phyloP scores from a whole-genome alignment of 2,113 vertebrate species.

The Coryphaenoides rupestris region DNA sequence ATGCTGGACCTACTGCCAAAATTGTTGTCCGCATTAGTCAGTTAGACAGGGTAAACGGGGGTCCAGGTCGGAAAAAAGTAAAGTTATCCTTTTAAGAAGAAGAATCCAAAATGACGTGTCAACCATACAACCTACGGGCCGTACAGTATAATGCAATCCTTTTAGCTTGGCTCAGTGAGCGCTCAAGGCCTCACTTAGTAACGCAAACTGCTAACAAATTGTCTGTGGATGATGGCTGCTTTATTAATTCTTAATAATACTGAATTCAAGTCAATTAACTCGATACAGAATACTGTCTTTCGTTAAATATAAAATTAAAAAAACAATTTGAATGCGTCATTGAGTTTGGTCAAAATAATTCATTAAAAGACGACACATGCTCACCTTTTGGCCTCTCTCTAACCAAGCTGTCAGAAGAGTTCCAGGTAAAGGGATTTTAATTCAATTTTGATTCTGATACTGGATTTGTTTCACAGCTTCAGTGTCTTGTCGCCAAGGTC shows the following conservation, averaged over 20 bases:
- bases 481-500: conserved; percentile 62
- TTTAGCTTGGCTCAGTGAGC: neutral
- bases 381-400: conserved; percentile 75
- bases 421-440: conserved; percentile 74
- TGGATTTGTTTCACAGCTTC: conserved; percentile 84
- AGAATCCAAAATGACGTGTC: no score
- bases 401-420: conserved; percentile 80
- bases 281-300: neutral
- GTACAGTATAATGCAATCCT: neutral
- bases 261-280: neutral
- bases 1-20: no score
- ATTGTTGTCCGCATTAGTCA: no score
- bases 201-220: no score
- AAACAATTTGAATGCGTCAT: conserved; percentile 15
- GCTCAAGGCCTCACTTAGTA: neutral
- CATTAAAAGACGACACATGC: conserved; percentile 25
- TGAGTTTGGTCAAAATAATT: conserved; percentile 23
- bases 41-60: no score
- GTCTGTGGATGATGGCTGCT: no score
- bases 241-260: neutral
- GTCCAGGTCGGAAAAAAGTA: no score
- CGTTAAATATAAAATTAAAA: conserved; percentile 27
- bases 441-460: conserved; percentile 68
- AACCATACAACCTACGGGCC: no score
- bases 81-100: no score